phyloP scores from a whole-genome alignment of 2,888 invertebrate species.

The Neoscelio sp. region DNA sequence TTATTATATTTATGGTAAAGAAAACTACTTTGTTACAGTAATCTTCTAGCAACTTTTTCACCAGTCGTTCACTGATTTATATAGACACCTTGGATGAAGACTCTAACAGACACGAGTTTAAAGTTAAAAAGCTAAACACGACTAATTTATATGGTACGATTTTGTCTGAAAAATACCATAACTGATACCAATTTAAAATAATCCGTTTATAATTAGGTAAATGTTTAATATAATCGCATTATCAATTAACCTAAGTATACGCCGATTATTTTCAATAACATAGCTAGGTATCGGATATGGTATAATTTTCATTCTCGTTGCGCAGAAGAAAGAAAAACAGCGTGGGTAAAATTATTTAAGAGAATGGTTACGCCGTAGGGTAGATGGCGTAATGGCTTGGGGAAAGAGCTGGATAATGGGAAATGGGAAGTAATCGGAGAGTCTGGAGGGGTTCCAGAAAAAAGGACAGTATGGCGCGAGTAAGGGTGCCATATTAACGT shows the following conservation, averaged over 20 bases:
- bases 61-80: too few species aligned
- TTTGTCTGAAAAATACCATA: too few species aligned
- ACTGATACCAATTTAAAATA: conserved; percentile 9
- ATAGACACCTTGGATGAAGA: too few species aligned
- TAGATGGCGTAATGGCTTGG: conserved; percentile 1
- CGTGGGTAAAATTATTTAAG: conserved; percentile 15
- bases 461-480: background rate
- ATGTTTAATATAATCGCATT: background rate
- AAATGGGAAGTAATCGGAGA: conserved; percentile 20
- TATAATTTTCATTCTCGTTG: conserved; percentile 34
- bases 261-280: conserved; percentile 24
- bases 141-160: too few species aligned
- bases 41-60: too few species aligned
- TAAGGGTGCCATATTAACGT: conserved; percentile 18
- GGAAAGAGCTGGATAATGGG: conserved; percentile 25
- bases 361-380: conserved; percentile 13
- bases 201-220: conserved; percentile 10
- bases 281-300: conserved; percentile 14
- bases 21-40: too few species aligned
- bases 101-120: too few species aligned
- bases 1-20: too few species aligned
- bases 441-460: conserved; percentile 19
- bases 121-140: too few species aligned
- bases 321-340: conserved; percentile 4
- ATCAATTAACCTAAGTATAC: conserved; percentile 18